These are phyloP conservation scores for Typhlichthys eigenmanni DNA, from an alignment of 2,797 vertebrate genomes.

Conservation along the genomic window DNA sequence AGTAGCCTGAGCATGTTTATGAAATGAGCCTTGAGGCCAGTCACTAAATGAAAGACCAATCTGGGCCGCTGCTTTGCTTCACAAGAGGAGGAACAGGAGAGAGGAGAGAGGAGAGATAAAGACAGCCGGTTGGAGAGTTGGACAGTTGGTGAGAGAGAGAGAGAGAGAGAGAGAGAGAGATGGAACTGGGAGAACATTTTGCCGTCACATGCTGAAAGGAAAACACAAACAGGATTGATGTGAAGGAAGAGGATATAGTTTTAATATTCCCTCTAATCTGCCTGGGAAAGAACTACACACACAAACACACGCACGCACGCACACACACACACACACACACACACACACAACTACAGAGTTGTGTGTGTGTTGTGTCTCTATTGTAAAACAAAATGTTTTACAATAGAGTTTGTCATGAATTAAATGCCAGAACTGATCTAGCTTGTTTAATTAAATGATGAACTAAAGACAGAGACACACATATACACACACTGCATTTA, in stretches of 20 bases:
- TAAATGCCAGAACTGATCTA: slow-evolving; percentile 54
- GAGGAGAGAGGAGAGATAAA: neutral
- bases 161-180: slow-evolving; percentile 7
- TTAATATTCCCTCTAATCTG: slow-evolving; percentile 29
- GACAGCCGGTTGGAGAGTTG: neutral
- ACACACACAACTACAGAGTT: slow-evolving; percentile 26
- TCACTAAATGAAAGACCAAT: slow-evolving; percentile 65
- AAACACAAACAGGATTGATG: slow-evolving; percentile 32
- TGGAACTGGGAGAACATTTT: too few species aligned
- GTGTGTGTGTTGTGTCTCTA: too few species aligned
- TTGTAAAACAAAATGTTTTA: slow-evolving; percentile 40
- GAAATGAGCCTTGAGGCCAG: slow-evolving; percentile 56
- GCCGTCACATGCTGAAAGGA: neutral
- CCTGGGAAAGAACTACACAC: neutral
- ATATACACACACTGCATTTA: slow-evolving; percentile 2
- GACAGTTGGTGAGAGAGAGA: slow-evolving; percentile 10
- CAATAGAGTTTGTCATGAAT: slow-evolving; percentile 56
- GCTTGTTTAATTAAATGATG: slow-evolving; percentile 59
- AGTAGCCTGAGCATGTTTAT: slow-evolving; percentile 58
- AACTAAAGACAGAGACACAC: slow-evolving; percentile 29
- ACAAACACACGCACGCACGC: neutral
- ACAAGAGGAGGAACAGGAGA: slow-evolving; percentile 15
- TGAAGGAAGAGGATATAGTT: slow-evolving; percentile 38
- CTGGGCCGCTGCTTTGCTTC: slow-evolving; percentile 53
- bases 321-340: slow-evolving; percentile 10